A percentile compares a stretch with the other conserved stretches of the same genome.
Conservation (phyloP, 2,888 invertebrate genomes). For the Clanis bilineata region DNA sequence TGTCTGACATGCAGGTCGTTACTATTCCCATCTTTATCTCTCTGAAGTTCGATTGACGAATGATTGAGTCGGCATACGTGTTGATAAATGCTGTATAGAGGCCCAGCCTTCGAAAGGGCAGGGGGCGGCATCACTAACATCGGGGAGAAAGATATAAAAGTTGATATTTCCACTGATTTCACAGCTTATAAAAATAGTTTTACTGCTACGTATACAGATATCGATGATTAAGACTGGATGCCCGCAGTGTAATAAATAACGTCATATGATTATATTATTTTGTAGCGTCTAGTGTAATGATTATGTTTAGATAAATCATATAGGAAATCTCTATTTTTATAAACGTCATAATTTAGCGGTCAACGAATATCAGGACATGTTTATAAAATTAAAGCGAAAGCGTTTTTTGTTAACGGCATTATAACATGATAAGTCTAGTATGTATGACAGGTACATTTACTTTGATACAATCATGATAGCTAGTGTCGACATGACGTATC, state of each 20-base stretch:
- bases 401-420: no score
- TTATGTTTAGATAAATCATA: no score
- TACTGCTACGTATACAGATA: not conserved
- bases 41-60: constrained; percentile 67
- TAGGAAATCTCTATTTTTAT: no score
- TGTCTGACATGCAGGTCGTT: constrained; percentile 44
- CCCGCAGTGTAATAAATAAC: not conserved
- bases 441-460: no score
- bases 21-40: constrained; percentile 63
- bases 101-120: constrained; percentile 53
- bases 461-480: no score
- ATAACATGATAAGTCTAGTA: no score
- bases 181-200: not conserved
- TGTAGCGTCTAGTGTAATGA: no score
- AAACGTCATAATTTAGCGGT: no score
- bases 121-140: constrained; percentile 40
- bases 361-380: no score
- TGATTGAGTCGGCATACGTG: constrained; percentile 63
- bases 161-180: constrained; percentile 1
- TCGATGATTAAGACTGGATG: not conserved
- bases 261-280: no score
- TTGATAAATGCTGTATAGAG: constrained; percentile 54
- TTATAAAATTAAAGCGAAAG: no score
- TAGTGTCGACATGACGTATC: no score
- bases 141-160: constrained; percentile 21